These are phyloP conservation scores for Trichonephila clavipes DNA, from an alignment of 1,140 invertebrate genomes.

Conservation along the genomic window DNA sequence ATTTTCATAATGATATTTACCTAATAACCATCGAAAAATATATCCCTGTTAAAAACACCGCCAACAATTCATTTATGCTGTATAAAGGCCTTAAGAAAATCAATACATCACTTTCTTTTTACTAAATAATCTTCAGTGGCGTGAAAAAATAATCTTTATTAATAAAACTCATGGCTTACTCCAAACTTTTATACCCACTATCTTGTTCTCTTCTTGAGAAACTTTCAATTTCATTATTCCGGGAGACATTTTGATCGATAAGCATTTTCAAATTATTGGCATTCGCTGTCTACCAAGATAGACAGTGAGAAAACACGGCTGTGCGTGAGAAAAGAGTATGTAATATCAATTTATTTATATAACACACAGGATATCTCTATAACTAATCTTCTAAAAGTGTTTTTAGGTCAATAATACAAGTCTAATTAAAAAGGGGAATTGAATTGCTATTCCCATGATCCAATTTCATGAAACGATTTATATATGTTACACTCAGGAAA, in stretches of 20 bases:
- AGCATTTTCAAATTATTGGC: not conserved
- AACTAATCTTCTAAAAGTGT: not conserved
- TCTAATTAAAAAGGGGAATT: not conserved
- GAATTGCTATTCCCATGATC: not conserved
- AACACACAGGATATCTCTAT: not conserved
- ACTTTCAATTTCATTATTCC: constrained; percentile 15
- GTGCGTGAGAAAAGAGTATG: not conserved
- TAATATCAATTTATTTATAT: not conserved
- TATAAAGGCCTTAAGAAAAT: no score
- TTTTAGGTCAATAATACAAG: not conserved
- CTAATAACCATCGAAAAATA: no score
- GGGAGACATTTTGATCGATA: not conserved
- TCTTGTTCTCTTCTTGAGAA: not conserved
- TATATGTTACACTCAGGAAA: no score
- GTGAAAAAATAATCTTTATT: no score
- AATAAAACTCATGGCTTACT: no score
- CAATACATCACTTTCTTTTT: no score
- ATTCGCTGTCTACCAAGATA: not conserved
- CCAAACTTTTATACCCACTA: no score
- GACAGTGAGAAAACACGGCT: not conserved
- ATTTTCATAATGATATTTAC: no score
- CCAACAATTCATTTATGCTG: no score
- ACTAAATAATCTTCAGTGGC: no score
- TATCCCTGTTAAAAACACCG: no score
- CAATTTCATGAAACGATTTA: no score